Conservation (phyloP, 2,888 invertebrate species). For the Chrysina gloriosa region DNA sequence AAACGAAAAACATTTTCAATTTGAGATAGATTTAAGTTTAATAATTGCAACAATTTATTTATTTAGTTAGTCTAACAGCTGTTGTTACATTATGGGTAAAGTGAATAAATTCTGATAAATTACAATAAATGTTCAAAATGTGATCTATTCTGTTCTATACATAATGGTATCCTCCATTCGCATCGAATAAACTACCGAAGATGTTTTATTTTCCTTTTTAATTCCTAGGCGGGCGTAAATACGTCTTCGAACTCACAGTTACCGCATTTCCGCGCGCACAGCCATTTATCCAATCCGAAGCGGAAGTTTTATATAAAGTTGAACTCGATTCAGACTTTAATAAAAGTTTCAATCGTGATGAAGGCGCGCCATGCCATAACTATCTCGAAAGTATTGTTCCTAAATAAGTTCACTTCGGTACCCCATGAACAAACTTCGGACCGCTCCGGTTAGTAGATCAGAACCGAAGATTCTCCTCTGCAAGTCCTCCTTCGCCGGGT, state of each 20-base stretch:
- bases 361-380: conserved; percentile 16
- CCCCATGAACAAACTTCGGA: background rate
- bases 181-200: too few species aligned
- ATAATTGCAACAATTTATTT: too few species aligned
- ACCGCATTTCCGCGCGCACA: background rate
- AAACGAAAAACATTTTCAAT: too few species aligned
- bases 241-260: background rate
- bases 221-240: background rate
- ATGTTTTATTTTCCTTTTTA: background rate
- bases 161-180: too few species aligned
- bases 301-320: conserved; percentile 9
- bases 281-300: conserved; percentile 25
- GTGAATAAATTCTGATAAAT: too few species aligned
- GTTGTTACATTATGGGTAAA: too few species aligned
- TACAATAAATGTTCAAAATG: too few species aligned
- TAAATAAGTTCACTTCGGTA: conserved; percentile 17
- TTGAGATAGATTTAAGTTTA: too few species aligned
- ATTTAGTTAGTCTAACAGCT: too few species aligned
- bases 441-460: background rate
- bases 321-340: conserved; percentile 26
- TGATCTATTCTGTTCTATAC: too few species aligned
- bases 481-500: background rate
- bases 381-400: conserved; percentile 28
- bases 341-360: conserved; percentile 27
- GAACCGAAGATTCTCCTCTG: background rate